These are phyloP conservation scores for Agapetus fuscipes DNA, from an alignment of 2,888 invertebrate species.

Conservation along the genomic window DNA sequence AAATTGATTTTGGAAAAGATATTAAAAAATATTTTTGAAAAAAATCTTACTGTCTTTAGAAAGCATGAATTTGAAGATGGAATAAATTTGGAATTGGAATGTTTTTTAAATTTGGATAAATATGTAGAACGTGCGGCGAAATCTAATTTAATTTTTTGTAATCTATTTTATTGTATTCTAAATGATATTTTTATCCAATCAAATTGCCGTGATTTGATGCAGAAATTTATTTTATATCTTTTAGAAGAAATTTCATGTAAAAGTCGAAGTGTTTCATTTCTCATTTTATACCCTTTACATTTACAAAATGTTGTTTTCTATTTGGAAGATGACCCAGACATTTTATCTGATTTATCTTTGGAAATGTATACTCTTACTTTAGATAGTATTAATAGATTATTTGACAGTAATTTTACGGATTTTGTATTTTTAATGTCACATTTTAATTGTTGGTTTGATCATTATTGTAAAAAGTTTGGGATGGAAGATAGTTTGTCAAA, in stretches of 20 bases:
- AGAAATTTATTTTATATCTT: neutral
- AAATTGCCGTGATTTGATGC: neutral
- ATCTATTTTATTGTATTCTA: too few relatives aligned
- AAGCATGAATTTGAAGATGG: too few relatives aligned
- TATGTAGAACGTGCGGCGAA: too few relatives aligned
- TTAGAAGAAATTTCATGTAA: constrained; percentile 4
- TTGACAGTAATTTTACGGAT: neutral
- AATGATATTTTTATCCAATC: constrained; percentile 4
- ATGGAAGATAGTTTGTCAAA: too few relatives aligned
- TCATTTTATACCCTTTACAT: constrained; percentile 2
- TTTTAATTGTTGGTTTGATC: constrained; percentile 3
- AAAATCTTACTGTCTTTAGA: too few relatives aligned
- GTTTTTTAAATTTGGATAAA: too few relatives aligned
- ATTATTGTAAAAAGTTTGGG: neutral
- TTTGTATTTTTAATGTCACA: constrained; percentile 6
- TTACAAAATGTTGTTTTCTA: constrained; percentile 4
- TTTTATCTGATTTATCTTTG: neutral
- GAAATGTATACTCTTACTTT: neutral
- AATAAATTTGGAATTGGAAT: too few relatives aligned
- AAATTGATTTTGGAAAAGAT: too few relatives aligned
- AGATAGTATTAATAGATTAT: neutral
- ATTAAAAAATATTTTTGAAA: too few relatives aligned
- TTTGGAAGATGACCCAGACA: constrained; percentile 2
- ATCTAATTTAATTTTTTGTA: too few relatives aligned
- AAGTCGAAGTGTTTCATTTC: neutral